A percentile compares a stretch with the other conserved stretches of the same genome.
Conservation (phyloP, 92 coral and sea anemone species). For the Chrysogorgia sp. region DNA sequence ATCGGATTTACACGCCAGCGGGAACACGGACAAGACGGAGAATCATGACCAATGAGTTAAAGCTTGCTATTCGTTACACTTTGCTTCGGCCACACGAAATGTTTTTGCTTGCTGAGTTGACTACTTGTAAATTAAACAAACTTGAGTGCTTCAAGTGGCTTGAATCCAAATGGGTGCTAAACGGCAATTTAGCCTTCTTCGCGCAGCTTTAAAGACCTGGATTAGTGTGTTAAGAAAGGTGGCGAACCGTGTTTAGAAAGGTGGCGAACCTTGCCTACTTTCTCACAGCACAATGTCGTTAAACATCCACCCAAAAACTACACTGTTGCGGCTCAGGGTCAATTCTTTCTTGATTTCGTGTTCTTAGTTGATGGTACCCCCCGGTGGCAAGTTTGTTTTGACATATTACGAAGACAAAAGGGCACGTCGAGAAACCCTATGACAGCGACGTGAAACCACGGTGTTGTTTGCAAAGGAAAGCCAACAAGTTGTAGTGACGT, state of each 20-base stretch:
- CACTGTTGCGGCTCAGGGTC: conserved; percentile 20
- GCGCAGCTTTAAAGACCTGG: neutral
- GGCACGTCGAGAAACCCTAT: conserved; percentile 36
- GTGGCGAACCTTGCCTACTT: conserved; percentile 3
- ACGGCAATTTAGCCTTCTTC: conserved; percentile 28
- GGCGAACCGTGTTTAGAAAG: neutral
- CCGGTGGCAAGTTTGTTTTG: conserved; percentile 46
- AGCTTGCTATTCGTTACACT: conserved; percentile 21
- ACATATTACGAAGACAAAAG: conserved; percentile 33
- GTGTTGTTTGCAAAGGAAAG: conserved; percentile 51
- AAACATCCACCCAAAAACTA: neutral
- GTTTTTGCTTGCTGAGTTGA: conserved; percentile 19
- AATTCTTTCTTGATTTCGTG: conserved; percentile 27
- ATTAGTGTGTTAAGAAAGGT: neutral
- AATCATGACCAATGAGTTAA: neutral
- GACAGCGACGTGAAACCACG: conserved; percentile 46
- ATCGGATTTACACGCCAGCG: conserved; percentile 54
- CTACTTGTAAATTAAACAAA: conserved; percentile 47
- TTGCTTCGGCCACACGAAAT: conserved; percentile 29
- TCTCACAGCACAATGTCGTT: neutral
- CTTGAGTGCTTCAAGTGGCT: conserved; percentile 37
- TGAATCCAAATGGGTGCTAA: conserved; percentile 40
- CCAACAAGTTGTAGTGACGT: conserved; percentile 36
- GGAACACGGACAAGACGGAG: conserved; percentile 23
- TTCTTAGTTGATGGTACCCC: conserved; percentile 40